Evolutionary conservation across 2,797 vertebrate species (phyloP).

Genomic region (Gallinago stenura): DNA sequence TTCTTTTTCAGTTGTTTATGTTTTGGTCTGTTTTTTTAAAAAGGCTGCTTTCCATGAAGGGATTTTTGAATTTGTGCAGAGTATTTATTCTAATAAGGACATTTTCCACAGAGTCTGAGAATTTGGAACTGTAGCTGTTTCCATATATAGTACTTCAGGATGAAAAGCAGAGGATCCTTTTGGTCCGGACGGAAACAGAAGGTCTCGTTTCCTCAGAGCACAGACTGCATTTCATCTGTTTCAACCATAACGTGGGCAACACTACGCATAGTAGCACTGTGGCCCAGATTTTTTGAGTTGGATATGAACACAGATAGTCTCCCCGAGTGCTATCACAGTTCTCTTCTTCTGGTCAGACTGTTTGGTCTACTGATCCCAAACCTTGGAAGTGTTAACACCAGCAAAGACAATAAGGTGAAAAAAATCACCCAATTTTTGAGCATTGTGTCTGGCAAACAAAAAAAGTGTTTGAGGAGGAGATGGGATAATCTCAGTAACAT

Average conservation of each 20-base stretch:
- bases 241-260: background rate
- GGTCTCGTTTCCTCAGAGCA: constrained; percentile 18
- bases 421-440: background rate
- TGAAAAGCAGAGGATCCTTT: background rate
- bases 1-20: background rate
- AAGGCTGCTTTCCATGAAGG: background rate
- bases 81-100: background rate
- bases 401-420: background rate
- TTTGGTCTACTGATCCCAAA: background rate
- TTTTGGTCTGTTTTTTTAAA: background rate
- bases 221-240: background rate
- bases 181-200: background rate
- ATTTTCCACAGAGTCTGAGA: background rate
- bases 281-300: background rate
- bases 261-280: background rate
- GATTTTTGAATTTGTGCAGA: background rate
- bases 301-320: background rate
- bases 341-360: background rate
- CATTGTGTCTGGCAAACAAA: background rate
- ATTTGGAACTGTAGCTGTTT: background rate
- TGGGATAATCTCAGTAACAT: background rate
- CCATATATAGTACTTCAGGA: background rate
- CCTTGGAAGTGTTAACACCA: background rate
- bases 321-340: background rate
- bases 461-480: background rate